Evolutionary conservation across 2,797 vertebrate species (phyloP).

Genomic region (Botia kubotai): DNA sequence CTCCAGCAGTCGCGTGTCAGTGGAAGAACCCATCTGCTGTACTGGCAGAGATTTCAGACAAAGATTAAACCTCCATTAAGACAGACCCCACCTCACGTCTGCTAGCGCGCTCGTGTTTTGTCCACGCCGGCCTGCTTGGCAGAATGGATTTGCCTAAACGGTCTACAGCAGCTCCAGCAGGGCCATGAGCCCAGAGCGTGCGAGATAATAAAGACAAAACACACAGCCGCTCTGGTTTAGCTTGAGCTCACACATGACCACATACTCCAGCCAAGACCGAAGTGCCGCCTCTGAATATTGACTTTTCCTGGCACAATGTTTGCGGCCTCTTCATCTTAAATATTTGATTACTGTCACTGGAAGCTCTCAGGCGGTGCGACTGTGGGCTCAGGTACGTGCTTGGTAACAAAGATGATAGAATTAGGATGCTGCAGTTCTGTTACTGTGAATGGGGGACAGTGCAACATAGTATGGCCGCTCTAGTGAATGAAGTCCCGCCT

Average conservation of each 20-base stretch:
- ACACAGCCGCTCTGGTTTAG: conserved; percentile 27
- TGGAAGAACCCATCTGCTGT: conserved; percentile 71
- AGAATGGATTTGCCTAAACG: not conserved
- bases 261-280: conserved; percentile 10
- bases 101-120: not conserved
- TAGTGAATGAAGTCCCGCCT: too few species aligned
- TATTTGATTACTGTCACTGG: not conserved
- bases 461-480: too few species aligned
- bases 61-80: conserved; percentile 28
- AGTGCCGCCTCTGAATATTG: not conserved
- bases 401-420: not conserved
- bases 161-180: conserved; percentile 1
- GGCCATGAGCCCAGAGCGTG: not conserved
- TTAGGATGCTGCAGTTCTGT: too few species aligned
- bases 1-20: conserved; percentile 66
- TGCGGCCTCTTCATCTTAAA: conserved; percentile 8
- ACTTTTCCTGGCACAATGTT: not conserved
- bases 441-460: too few species aligned
- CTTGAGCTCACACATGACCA: not conserved
- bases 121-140: not conserved
- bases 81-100: conserved; percentile 9
- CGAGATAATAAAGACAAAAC: conserved; percentile 33
- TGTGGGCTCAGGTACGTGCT: not conserved
- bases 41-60: conserved; percentile 64
- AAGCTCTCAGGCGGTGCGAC: not conserved